Evolutionary conservation across 2,888 invertebrate species (phyloP).

Genomic region (Eurois occulta): DNA sequence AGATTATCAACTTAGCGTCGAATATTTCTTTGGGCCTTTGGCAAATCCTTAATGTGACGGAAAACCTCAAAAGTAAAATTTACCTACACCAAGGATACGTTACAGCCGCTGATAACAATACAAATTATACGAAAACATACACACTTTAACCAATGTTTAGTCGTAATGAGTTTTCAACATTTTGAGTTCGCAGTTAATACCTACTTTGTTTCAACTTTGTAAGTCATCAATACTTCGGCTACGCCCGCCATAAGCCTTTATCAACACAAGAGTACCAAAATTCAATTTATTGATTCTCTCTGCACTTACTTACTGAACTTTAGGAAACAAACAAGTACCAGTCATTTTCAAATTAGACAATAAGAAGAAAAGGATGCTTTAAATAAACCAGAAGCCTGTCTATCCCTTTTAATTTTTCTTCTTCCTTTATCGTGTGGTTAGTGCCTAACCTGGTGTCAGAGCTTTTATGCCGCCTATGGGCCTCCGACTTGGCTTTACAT

Average conservation of each 20-base stretch:
- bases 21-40: background rate
- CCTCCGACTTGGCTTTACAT: no score
- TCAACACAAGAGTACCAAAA: constrained; percentile 7
- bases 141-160: constrained; percentile 29
- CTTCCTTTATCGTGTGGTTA: no score
- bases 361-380: background rate
- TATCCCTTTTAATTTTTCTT: background rate
- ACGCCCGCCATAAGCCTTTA: constrained; percentile 24
- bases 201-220: constrained; percentile 44
- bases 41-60: background rate
- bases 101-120: constrained; percentile 4
- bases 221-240: constrained; percentile 47
- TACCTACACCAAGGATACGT: background rate
- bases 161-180: constrained; percentile 30
- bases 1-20: background rate
- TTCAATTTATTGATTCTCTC: constrained; percentile 25
- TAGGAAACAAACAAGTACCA: background rate
- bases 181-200: constrained; percentile 7
- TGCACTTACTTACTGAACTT: constrained; percentile 5
- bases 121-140: constrained; percentile 8
- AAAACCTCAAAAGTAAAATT: background rate
- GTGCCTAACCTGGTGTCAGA: no score
- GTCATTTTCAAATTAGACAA: background rate
- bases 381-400: background rate
- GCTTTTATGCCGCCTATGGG: no score